Evolutionary conservation across 1,140 invertebrate species (phyloP).

Genomic region (Scaptomyza hsui): DNA sequence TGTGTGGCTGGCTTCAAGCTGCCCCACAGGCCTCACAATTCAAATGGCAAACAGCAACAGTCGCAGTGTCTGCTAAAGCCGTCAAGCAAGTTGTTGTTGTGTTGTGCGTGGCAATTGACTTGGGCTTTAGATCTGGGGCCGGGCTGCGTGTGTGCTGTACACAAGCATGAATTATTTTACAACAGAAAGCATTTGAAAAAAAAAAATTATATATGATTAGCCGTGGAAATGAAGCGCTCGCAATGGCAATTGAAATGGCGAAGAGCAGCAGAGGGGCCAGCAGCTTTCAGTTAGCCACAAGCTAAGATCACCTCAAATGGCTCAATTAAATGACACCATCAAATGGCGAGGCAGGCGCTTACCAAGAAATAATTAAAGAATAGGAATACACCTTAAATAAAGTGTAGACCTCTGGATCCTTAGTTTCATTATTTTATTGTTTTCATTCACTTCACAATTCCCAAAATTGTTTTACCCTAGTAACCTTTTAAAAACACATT

Average conservation of each 20-base stretch:
- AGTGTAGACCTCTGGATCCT: too few species aligned
- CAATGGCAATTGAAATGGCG: slow-evolving; percentile 19
- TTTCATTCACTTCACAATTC: not conserved
- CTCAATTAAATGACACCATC: slow-evolving; percentile 73
- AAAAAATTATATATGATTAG: slow-evolving; percentile 73
- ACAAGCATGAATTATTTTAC: slow-evolving; percentile 64
- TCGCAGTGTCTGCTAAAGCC: slow-evolving; percentile 70
- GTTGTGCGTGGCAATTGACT: slow-evolving; percentile 42
- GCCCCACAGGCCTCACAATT: slow-evolving; percentile 41
- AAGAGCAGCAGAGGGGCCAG: slow-evolving; percentile 17
- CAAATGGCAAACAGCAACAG: slow-evolving; percentile 34
- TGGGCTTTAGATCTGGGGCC: slow-evolving; percentile 14
- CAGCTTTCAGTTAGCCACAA: slow-evolving; percentile 20
- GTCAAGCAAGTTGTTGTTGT: slow-evolving; percentile 59
- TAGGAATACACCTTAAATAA: too few species aligned
- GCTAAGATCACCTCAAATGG: slow-evolving; percentile 34
- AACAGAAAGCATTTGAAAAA: slow-evolving; percentile 12
- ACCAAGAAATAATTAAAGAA: slow-evolving; percentile 13
- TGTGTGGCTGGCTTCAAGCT: slow-evolving; percentile 33
- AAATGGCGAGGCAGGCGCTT: not conserved
- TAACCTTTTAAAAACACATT: slow-evolving; percentile 5
- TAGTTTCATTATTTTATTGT: too few species aligned
- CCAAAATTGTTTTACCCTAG: not conserved
- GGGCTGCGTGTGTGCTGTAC: slow-evolving; percentile 31
- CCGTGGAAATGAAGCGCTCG: slow-evolving; percentile 32